A percentile compares a stretch with the other conserved stretches of the same genome.
These are phyloP conservation scores for Phengaris alcon DNA, from an alignment of 2,888 invertebrate genomes.

Conservation along the genomic window DNA sequence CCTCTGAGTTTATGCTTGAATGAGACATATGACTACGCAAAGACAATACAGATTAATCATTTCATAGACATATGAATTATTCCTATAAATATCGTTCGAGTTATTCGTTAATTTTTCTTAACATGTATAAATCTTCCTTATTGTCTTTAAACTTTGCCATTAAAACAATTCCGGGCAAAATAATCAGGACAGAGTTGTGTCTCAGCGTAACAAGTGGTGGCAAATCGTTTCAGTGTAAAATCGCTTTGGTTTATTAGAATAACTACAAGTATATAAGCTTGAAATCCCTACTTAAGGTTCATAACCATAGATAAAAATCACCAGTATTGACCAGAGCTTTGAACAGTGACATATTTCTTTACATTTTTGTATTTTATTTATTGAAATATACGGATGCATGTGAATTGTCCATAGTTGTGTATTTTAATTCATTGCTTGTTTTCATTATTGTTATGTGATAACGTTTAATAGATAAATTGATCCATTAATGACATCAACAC, in stretches of 20 bases:
- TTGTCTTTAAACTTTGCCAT: conserved; percentile 75
- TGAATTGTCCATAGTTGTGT: not conserved
- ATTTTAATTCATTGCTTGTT: conserved; percentile 3
- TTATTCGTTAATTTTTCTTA: conserved; percentile 69
- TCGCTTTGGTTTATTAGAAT: conserved; percentile 67
- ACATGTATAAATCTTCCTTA: conserved; percentile 77
- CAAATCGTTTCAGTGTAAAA: conserved; percentile 56
- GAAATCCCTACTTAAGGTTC: conserved; percentile 57
- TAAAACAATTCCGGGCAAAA: conserved; percentile 63
- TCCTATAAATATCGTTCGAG: conserved; percentile 71
- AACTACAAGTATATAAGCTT: conserved; percentile 49
- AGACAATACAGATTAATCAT: conserved; percentile 32
- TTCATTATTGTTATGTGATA: not conserved
- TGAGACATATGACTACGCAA: conserved; percentile 36
- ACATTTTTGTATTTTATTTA: no score
- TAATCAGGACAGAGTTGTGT: conserved; percentile 50
- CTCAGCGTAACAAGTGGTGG: conserved; percentile 69
- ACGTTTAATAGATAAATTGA: not conserved
- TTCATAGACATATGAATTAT: conserved; percentile 63
- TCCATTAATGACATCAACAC: conserved; percentile 30
- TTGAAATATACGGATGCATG: no score
- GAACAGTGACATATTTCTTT: no score
- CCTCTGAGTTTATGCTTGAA: conserved; percentile 28
- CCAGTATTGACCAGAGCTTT: conserved; percentile 38
- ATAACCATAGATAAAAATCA: conserved; percentile 62